phyloP scores from a whole-genome alignment of 2,797 vertebrate species.

The Pseudochirops cupreus region DNA sequence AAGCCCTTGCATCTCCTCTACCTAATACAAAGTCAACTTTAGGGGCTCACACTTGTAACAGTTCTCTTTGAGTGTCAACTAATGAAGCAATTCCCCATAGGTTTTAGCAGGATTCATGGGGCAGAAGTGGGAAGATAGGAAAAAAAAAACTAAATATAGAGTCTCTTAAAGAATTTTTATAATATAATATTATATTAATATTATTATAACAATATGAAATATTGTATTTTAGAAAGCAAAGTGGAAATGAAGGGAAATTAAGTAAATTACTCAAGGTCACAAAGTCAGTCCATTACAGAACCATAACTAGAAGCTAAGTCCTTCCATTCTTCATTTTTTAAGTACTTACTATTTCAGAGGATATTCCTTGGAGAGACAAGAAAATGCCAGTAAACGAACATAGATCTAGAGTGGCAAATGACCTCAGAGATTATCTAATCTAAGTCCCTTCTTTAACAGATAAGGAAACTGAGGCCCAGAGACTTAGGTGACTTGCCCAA shows the following conservation, averaged over 20 bases:
- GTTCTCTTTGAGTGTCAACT: background rate
- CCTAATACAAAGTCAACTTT: background rate
- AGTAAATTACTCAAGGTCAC: background rate
- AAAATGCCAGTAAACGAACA: background rate
- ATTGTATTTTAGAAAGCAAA: background rate
- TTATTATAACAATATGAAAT: too few relatives aligned
- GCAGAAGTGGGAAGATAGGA: background rate
- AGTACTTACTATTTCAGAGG: background rate
- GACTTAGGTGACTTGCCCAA: background rate
- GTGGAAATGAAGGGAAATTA: background rate
- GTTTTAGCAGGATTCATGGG: background rate
- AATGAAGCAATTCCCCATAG: background rate
- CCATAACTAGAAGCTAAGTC: background rate
- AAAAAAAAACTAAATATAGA: background rate
- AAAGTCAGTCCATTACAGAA: background rate
- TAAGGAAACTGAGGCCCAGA: background rate
- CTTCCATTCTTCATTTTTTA: background rate
- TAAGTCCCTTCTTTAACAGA: background rate
- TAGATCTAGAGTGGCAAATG: background rate
- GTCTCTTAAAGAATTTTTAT: constrained; percentile 3
- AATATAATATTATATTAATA: too few relatives aligned
- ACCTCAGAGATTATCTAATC: background rate
- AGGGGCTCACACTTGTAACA: background rate
- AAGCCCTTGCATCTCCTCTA: background rate
- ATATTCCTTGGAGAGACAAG: background rate